Evolutionary conservation across 2,113 vertebrate species (phyloP).

Genomic region (Rana temporaria): DNA sequence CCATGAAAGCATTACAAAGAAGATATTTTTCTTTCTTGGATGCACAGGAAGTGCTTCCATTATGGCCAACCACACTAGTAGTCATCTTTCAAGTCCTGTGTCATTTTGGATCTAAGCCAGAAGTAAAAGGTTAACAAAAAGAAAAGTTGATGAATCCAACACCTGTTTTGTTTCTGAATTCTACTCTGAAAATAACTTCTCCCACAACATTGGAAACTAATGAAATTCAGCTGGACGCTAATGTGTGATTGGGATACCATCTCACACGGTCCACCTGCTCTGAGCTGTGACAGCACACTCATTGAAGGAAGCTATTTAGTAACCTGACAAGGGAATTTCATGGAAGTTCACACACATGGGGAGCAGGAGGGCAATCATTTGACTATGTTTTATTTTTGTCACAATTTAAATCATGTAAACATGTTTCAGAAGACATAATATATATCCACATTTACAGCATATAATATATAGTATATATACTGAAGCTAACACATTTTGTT

Average conservation of each 20-base stretch:
- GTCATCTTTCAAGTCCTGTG: neutral
- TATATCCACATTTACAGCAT: too few species aligned
- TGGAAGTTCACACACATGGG: neutral
- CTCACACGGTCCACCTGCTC: constrained; percentile 30
- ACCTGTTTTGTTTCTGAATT: constrained; percentile 24
- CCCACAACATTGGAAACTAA: constrained; percentile 24
- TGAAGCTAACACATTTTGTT: too few species aligned
- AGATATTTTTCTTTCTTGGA: neutral
- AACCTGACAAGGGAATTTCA: constrained; percentile 19
- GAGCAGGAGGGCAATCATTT: too few species aligned
- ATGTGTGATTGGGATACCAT: constrained; percentile 45
- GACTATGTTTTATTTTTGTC: too few species aligned
- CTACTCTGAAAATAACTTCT: constrained; percentile 13
- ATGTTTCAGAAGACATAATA: too few species aligned
- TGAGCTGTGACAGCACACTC: constrained; percentile 3
- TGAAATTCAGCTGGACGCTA: constrained; percentile 43
- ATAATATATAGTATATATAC: too few species aligned
- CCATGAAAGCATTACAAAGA: neutral
- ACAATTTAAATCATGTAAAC: too few species aligned
- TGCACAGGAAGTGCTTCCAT: neutral
- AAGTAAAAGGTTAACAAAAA: constrained; percentile 33
- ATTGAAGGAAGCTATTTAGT: constrained; percentile 27
- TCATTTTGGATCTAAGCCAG: constrained; percentile 3
- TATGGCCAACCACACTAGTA: constrained; percentile 6
- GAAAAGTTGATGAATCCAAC: constrained; percentile 34